phyloP scores from a whole-genome alignment of 2,888 invertebrate genomes.

The Litoditis marina region DNA sequence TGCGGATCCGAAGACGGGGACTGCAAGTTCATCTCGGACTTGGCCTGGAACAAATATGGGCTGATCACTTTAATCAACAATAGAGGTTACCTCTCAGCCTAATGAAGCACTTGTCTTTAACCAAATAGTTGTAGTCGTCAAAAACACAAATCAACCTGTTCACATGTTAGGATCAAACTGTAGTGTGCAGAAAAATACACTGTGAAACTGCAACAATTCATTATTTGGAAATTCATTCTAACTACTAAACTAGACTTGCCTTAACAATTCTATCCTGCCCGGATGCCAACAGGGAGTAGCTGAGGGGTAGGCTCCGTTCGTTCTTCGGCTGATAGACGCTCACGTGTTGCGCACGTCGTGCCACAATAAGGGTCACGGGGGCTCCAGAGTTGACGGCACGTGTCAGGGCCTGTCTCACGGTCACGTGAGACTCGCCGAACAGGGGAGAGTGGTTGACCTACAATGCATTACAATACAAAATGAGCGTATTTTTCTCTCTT shows the following conservation, averaged over 20 bases:
- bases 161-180: too few relatives aligned
- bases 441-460: slow-evolving; percentile 86
- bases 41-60: too few relatives aligned
- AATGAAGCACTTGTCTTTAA: too few relatives aligned
- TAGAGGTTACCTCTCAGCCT: too few relatives aligned
- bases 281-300: slow-evolving; percentile 55
- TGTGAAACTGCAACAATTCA: too few relatives aligned
- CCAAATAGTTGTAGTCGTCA: too few relatives aligned
- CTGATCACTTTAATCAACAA: too few relatives aligned
- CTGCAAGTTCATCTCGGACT: slow-evolving; percentile 51
- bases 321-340: slow-evolving; percentile 45
- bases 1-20: slow-evolving; percentile 18
- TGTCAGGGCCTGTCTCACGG: slow-evolving; percentile 87
- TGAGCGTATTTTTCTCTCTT: too few relatives aligned
- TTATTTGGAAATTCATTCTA: too few relatives aligned
- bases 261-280: slow-evolving; percentile 54
- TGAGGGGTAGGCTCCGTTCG: slow-evolving; percentile 44
- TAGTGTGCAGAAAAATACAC: too few relatives aligned
- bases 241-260: slow-evolving; percentile 19
- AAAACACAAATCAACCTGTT: too few relatives aligned
- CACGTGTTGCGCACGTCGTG: slow-evolving; percentile 46
- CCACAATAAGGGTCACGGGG: slow-evolving; percentile 47
- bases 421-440: slow-evolving; percentile 87
- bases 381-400: slow-evolving; percentile 49
- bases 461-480: slow-evolving; percentile 3